A percentile compares a stretch with the other conserved stretches of the same genome.
Evolutionary conservation across 2,797 vertebrate species (phyloP).

Genomic region (Sebastes steindachneri): DNA sequence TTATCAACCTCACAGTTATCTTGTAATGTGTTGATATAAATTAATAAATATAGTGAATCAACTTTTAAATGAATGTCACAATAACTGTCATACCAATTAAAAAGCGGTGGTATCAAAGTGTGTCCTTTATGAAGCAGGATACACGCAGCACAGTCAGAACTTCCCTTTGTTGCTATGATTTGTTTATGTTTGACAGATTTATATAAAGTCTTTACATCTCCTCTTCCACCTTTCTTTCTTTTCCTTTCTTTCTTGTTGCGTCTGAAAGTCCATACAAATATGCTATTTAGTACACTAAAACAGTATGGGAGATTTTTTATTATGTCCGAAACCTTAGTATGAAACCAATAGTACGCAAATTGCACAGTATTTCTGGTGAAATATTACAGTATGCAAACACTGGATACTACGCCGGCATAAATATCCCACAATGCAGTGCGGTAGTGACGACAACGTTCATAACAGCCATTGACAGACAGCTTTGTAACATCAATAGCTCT

Average conservation of each 20-base stretch:
- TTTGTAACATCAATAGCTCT: no score
- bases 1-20: not conserved
- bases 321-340: no score
- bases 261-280: no score
- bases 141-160: not conserved
- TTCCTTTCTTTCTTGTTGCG: not conserved
- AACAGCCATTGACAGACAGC: no score
- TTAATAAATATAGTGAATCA: not conserved
- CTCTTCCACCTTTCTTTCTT: not conserved
- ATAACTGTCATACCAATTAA: not conserved
- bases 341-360: no score
- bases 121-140: not conserved
- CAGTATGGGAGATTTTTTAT: no score
- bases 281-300: no score
- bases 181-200: not conserved
- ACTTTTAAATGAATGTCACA: not conserved
- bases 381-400: no score
- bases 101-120: not conserved
- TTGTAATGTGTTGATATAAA: not conserved
- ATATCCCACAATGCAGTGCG: no score
- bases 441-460: no score
- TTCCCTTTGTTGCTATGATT: not conserved
- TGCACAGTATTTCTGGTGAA: fast-evolving
- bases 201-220: not conserved
- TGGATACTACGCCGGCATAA: no score